phyloP scores from a whole-genome alignment of 37 sponge, comb jelly and placozoan species.

The Hormiphora californensis region DNA sequence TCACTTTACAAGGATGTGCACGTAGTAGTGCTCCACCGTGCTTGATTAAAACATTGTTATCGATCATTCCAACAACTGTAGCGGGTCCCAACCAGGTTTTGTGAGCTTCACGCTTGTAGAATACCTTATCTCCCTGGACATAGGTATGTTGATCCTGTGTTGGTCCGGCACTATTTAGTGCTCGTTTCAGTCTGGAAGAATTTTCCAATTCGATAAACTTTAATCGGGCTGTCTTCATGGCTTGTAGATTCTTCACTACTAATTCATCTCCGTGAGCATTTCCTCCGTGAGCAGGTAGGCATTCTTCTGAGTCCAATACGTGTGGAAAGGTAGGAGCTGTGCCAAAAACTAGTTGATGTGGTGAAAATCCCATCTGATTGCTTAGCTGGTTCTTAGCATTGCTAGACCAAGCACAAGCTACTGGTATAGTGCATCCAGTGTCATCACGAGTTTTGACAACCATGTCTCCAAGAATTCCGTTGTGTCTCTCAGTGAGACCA shows the following conservation, averaged over 20 bases:
- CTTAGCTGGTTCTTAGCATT: conserved; percentile 35
- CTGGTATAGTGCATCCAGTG: neutral
- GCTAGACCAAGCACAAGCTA: neutral
- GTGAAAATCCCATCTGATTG: neutral
- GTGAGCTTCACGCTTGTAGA: neutral
- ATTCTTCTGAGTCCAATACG: too few relatives aligned
- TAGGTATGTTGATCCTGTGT: neutral
- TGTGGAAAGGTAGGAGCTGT: neutral
- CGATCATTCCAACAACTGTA: neutral
- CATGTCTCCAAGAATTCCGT: conserved; percentile 16
- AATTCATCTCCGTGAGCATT: too few relatives aligned
- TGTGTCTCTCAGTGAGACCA: neutral
- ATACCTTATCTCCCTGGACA: neutral
- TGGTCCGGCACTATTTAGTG: neutral
- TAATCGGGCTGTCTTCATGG: neutral
- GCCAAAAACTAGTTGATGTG: conserved; percentile 26
- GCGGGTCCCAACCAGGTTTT: conserved; percentile 11
- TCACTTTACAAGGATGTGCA: conserved; percentile 2
- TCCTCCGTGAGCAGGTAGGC: too few relatives aligned
- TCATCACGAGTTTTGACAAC: neutral
- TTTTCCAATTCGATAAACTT: conserved; percentile 37
- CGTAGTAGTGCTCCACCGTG: neutral
- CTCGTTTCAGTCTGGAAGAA: conserved; percentile 7
- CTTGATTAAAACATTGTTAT: neutral
- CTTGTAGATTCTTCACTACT: too few relatives aligned